phyloP scores from a whole-genome alignment of 2,888 invertebrate species.

The Neuroscelio doddi region DNA sequence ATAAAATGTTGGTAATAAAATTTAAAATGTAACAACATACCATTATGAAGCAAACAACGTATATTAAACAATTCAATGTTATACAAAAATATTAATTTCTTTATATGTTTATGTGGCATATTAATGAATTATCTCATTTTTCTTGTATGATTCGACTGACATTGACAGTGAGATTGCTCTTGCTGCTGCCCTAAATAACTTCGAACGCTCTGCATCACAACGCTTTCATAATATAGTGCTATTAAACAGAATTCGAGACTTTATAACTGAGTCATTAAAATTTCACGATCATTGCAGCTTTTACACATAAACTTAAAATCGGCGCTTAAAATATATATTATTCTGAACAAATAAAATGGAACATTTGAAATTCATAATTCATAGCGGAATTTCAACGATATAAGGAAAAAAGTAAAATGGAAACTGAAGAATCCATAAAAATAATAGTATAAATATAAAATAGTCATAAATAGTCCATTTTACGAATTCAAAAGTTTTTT shows the following conservation, averaged over 20 bases:
- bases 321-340: too few species aligned
- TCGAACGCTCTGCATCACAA: constrained; percentile 25
- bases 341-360: too few species aligned
- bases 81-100: neutral
- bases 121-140: constrained; percentile 6
- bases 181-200: constrained; percentile 41
- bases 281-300: neutral
- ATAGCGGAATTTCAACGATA: constrained; percentile 3
- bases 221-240: constrained; percentile 40
- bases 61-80: too few species aligned
- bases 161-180: constrained; percentile 39
- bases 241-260: constrained; percentile 21
- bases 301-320: too few species aligned
- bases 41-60: too few species aligned
- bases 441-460: neutral
- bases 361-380: constrained; percentile 1
- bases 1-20: too few species aligned
- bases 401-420: too few species aligned
- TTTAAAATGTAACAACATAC: too few species aligned
- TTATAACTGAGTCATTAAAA: neutral
- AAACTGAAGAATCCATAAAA: too few species aligned
- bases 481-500: constrained; percentile 5
- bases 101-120: neutral
- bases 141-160: constrained; percentile 32
- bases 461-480: constrained; percentile 7